Percentiles rank a stretch among this genome's conserved stretches.
phyloP scores from a whole-genome alignment of 2,113 vertebrate genomes.

The Rhea americana region DNA sequence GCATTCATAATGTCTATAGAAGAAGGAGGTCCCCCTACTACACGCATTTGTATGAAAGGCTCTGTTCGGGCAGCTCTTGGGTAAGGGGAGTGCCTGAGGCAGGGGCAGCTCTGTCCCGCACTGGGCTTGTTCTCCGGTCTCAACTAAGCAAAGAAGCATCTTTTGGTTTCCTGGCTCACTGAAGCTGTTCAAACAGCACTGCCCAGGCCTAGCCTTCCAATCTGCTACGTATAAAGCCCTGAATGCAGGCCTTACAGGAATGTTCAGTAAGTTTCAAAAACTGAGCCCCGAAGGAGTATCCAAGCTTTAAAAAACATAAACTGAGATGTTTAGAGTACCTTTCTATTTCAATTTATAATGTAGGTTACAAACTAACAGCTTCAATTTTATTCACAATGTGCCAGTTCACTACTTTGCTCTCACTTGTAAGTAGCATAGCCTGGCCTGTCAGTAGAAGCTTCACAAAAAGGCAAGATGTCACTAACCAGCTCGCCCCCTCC shows the following conservation, averaged over 20 bases:
- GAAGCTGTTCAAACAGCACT: neutral
- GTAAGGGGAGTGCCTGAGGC: too few species aligned
- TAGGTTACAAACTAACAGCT: neutral
- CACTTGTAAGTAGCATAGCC: neutral
- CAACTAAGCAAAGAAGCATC: neutral
- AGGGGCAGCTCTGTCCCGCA: neutral
- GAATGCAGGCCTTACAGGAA: neutral
- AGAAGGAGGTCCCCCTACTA: neutral
- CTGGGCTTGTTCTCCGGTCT: fast-evolving
- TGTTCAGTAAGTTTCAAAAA: neutral
- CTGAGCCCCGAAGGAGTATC: neutral
- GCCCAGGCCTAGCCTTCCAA: neutral
- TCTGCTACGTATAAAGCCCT: neutral
- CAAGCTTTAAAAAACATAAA: neutral
- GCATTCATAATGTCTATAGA: neutral
- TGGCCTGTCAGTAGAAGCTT: neutral
- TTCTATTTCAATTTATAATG: neutral
- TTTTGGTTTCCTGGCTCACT: neutral
- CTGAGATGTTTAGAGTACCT: neutral
- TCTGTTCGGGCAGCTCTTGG: neutral
- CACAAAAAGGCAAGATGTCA: neutral
- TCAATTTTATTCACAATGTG: neutral
- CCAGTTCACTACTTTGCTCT: neutral
- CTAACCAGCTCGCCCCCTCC: neutral
- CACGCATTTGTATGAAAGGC: neutral